Conservation (phyloP, 2,113 vertebrate genomes). For the Cervus canadensis region DNA sequence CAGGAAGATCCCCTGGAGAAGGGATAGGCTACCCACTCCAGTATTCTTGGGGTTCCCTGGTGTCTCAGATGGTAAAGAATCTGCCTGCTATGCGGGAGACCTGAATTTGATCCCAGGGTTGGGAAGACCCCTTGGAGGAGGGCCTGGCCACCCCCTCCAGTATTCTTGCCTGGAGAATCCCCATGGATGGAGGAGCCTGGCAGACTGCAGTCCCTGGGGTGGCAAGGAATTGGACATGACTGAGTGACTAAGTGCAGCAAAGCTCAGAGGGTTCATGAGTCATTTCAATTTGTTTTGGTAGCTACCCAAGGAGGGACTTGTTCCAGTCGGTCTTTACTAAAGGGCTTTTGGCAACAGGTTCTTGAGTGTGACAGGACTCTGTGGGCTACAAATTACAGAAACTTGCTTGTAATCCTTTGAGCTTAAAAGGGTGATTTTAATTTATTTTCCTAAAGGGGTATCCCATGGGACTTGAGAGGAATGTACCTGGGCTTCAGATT, state of each 20-base stretch:
- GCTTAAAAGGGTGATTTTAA: background rate
- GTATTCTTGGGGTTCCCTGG: background rate
- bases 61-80: background rate
- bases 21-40: background rate
- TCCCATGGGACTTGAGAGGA: background rate
- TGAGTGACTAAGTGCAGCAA: background rate
- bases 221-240: background rate
- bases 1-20: background rate
- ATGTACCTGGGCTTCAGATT: background rate
- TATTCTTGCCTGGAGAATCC: background rate
- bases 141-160: background rate
- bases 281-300: background rate
- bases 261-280: background rate
- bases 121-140: background rate
- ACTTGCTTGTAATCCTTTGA: background rate
- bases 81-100: background rate
- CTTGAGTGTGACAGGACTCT: background rate
- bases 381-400: background rate
- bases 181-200: background rate
- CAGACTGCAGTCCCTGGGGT: background rate
- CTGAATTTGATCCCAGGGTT: background rate
- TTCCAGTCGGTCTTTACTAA: background rate
- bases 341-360: constrained; percentile 1
- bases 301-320: background rate
- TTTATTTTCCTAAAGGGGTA: background rate